phyloP scores from a whole-genome alignment of 2,888 invertebrate genomes.

The Cyclophora punctaria region DNA sequence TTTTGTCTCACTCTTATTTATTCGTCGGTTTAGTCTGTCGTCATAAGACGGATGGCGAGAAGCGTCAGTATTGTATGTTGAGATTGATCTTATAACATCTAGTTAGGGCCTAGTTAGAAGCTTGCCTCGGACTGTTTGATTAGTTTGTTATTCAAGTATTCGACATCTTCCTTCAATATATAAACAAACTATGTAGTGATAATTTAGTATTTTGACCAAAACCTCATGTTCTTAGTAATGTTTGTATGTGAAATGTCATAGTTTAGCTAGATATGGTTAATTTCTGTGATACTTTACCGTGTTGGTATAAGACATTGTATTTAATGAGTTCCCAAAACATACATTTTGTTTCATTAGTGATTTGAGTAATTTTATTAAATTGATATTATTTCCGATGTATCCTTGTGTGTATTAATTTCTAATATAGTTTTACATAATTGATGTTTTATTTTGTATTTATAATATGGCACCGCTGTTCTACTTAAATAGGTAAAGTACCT shows the following conservation, averaged over 20 bases:
- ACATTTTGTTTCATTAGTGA: constrained; percentile 14
- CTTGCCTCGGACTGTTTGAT: too few species aligned
- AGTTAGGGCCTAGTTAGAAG: too few species aligned
- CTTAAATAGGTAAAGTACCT: too few species aligned
- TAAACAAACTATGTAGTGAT: constrained; percentile 2
- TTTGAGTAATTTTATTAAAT: not conserved
- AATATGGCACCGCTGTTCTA: too few species aligned
- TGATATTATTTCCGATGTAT: not conserved
- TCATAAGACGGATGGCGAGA: too few species aligned
- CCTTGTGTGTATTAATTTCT: not conserved
- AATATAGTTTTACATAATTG: too few species aligned
- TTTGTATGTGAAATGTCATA: constrained; percentile 56
- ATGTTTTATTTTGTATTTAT: too few species aligned
- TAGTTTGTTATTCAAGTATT: constrained; percentile 23
- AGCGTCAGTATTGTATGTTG: too few species aligned
- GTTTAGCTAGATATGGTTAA: constrained; percentile 71
- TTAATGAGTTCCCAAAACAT: constrained; percentile 36
- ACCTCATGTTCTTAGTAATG: constrained; percentile 46
- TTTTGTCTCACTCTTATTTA: too few species aligned
- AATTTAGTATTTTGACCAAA: constrained; percentile 45
- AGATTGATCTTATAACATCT: not conserved
- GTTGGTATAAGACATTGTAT: constrained; percentile 67
- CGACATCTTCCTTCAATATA: not conserved
- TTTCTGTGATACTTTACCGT: constrained; percentile 74
- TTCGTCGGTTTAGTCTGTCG: too few species aligned